Evolutionary conservation across 1,140 invertebrate genomes (phyloP), one percentile per base, ranked within the genome.

Genomic region (Cydia fagiglandana): DNA sequence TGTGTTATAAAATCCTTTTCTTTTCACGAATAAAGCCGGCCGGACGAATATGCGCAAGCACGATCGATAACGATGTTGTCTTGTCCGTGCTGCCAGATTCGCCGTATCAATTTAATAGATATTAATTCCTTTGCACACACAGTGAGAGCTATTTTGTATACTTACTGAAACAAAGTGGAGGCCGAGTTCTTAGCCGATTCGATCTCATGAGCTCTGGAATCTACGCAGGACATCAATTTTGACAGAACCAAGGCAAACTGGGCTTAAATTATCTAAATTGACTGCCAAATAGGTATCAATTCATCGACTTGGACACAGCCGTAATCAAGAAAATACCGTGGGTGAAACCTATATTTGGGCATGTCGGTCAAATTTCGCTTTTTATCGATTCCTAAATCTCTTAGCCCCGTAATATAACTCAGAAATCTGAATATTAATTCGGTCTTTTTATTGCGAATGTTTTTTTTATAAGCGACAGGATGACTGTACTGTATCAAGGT

Each of bases 51-150:
- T 84, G 86, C 85, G 85, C 85, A 79, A 82, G 82, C 61, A 74
- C 90, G 90, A 92, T 92, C 90, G 87, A 92, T 92, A 92, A 87
- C 86, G 85, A 90, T 86, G 88, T 89, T 88, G 88, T 90, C 89
- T 84, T 85, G 83, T 80, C 81, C 80, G 81, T 79, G 79, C 47
- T 73, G 38, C 20, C 34, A 45, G 66, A 70, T 41, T 70, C 30
- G 66, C 66, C 28, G 75, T 74, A 75, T 80, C 76, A 79, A 81
- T 75, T 77, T 73, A 75, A 75, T 78, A 78, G 56, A 61, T 61
- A 61, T 61, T 61, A 61, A 61, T 61, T 61, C 56, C 20, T 61
- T 61, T 56, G n/a, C n/a, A 56, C 15, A 56, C 53, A 56, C 6
- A 56, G n/a, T 56, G 7, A 56, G n/a, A 17, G 45, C 45, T 47